phyloP scores from a whole-genome alignment of 2,797 vertebrate genomes.

The Takifugu ocellatus region DNA sequence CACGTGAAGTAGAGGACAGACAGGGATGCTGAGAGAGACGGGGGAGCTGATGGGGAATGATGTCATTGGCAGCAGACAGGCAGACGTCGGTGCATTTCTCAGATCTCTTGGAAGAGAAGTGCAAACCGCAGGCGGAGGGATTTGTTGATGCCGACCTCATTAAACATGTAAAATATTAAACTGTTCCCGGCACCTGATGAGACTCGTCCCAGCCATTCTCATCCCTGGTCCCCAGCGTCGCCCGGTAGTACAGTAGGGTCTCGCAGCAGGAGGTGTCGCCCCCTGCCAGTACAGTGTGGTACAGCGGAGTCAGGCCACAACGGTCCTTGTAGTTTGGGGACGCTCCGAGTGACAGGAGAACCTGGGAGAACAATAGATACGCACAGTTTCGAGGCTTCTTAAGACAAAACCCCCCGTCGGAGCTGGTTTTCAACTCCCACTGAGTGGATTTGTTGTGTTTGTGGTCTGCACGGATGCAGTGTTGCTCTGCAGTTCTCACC shows the following conservation, averaged over 20 bases:
- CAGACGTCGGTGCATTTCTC: constrained; percentile 38
- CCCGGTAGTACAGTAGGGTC: constrained; percentile 84
- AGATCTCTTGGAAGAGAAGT: constrained; percentile 16
- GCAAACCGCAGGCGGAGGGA: constrained; percentile 29
- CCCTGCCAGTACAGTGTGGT: constrained; percentile 89
- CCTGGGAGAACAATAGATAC: constrained; percentile 38
- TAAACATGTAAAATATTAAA: not conserved
- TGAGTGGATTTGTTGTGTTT: constrained; percentile 3
- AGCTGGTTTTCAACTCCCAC: not conserved
- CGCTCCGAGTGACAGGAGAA: constrained; percentile 79
- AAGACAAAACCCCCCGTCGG: not conserved
- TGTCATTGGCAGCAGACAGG: constrained; percentile 24
- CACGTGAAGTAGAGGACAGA: constrained; percentile 42
- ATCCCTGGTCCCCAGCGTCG: constrained; percentile 80
- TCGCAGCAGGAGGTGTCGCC: constrained; percentile 90
- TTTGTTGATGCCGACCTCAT: constrained; percentile 1
- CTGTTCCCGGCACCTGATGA: constrained; percentile 79
- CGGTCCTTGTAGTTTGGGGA: constrained; percentile 90
- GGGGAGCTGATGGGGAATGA: constrained; percentile 18
- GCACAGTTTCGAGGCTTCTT: not conserved
- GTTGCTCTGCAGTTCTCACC: constrained; percentile 66
- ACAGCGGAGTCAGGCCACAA: constrained; percentile 86
- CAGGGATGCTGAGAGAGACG: constrained; percentile 29
- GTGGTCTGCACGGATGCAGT: constrained; percentile 2
- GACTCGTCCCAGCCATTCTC: constrained; percentile 92